These are phyloP conservation scores for Antennarius striatus DNA, from an alignment of 2,113 vertebrate species.

Conservation along the genomic window DNA sequence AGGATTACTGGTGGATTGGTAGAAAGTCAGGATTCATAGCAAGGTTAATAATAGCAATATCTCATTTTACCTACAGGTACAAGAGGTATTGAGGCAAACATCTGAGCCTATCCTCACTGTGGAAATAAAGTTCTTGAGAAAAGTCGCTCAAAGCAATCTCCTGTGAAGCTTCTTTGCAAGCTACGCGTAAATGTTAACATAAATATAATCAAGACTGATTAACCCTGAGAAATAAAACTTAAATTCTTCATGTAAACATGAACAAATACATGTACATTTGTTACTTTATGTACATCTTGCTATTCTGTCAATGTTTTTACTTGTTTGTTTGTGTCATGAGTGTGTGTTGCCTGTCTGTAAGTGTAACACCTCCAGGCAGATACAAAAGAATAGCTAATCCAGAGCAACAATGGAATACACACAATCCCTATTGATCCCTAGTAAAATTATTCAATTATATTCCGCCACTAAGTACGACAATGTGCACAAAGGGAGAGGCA, in stretches of 20 bases:
- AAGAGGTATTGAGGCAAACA: slow-evolving; percentile 41
- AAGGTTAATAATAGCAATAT: slow-evolving; percentile 74
- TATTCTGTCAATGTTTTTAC: slow-evolving; percentile 12
- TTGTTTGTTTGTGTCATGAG: background rate
- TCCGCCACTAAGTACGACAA: slow-evolving; percentile 36
- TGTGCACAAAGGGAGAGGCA: slow-evolving; percentile 36
- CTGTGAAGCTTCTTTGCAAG: slow-evolving; percentile 22
- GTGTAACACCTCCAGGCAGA: slow-evolving; percentile 53
- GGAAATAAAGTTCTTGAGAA: slow-evolving; percentile 39
- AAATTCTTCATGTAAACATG: too few species aligned
- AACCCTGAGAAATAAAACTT: background rate
- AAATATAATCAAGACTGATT: slow-evolving; percentile 3
- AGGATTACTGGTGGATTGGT: slow-evolving; percentile 73
- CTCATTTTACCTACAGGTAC: slow-evolving; percentile 51
- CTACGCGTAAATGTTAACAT: background rate
- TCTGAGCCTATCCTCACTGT: slow-evolving; percentile 44
- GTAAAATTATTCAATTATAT: slow-evolving; percentile 76
- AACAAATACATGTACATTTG: too few species aligned
- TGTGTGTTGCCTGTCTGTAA: slow-evolving; percentile 15
- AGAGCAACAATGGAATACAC: slow-evolving; percentile 74
- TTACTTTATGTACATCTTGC: slow-evolving; percentile 2
- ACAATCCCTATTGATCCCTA: slow-evolving; percentile 72
- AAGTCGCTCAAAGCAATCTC: slow-evolving; percentile 42
- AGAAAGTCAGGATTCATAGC: slow-evolving; percentile 61
- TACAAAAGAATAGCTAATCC: slow-evolving; percentile 69